These are phyloP conservation scores for Thermophis baileyi DNA, from an alignment of 2,113 vertebrate genomes.

Conservation along the genomic window DNA sequence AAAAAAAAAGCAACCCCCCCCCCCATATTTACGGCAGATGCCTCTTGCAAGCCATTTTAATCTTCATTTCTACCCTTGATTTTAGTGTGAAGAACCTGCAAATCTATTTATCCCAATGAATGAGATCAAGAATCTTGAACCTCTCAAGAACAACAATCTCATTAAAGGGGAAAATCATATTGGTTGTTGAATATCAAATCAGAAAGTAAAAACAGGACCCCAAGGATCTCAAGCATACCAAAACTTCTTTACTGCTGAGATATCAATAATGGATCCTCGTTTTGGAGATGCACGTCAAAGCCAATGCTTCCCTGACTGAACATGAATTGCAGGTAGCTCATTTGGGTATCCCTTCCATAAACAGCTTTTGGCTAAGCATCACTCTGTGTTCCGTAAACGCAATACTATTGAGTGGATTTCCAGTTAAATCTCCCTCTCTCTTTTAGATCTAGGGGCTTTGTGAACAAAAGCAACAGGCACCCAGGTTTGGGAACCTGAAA, in stretches of 20 bases:
- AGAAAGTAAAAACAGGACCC: not conserved
- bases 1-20: too few species aligned
- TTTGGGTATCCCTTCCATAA: conserved; percentile 46
- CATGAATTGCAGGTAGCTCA: conserved; percentile 45
- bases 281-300: not conserved
- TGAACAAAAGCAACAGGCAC: conserved; percentile 46
- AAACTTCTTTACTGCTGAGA: not conserved
- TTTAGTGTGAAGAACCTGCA: not conserved
- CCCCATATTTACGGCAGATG: too few species aligned
- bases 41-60: not conserved
- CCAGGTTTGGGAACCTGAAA: conserved; percentile 60
- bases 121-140: not conserved
- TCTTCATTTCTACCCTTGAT: not conserved
- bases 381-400: conserved; percentile 33
- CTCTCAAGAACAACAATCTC: not conserved
- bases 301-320: conserved; percentile 23
- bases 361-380: conserved; percentile 40
- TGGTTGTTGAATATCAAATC: not conserved
- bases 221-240: not conserved
- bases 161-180: not conserved
- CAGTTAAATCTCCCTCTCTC: conserved; percentile 41
- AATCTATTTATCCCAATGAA: not conserved
- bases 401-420: conserved; percentile 42
- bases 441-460: conserved; percentile 48
- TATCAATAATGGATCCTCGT: not conserved